A percentile compares a stretch with the other conserved stretches of the same genome.
Evolutionary conservation across 2,113 vertebrate species (phyloP).

Genomic region (Orthonyx spaldingii): DNA sequence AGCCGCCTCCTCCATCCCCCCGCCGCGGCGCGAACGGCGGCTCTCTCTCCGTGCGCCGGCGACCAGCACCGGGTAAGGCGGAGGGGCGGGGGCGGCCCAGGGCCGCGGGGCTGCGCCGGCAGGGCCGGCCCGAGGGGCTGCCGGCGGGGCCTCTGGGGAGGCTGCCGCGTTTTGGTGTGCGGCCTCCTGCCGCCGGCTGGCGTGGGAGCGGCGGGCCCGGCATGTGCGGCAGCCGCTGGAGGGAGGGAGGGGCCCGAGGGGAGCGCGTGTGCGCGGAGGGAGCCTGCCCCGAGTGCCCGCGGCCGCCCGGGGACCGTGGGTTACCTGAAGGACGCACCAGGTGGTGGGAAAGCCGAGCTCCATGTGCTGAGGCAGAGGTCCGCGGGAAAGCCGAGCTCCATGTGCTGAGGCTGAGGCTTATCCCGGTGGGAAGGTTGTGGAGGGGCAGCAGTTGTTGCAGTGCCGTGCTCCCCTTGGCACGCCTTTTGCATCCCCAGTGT

Average conservation of each 20-base stretch:
- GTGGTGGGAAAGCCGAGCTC: not conserved
- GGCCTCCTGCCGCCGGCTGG: not conserved
- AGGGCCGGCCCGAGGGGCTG: not conserved
- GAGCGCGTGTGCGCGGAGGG: fast-evolving
- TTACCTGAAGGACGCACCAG: fast-evolving
- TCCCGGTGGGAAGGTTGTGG: fast-evolving
- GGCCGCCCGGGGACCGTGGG: fast-evolving
- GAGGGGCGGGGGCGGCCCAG: not conserved
- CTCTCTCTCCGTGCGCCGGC: fast-evolving
- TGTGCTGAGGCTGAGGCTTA: not conserved
- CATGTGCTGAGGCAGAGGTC: not conserved
- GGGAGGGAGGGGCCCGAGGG: no score
- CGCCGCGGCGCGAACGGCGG: not conserved
- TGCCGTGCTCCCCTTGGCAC: fast-evolving
- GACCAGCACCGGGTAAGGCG: not conserved
- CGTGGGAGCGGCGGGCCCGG: not conserved
- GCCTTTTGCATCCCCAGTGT: not conserved
- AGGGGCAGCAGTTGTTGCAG: fast-evolving
- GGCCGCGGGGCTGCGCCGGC: no score
- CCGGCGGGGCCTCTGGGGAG: not conserved
- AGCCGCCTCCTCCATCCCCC: not conserved
- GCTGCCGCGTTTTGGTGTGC: no score
- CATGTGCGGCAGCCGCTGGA: not conserved
- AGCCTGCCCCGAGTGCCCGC: fast-evolving
- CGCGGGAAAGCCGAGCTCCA: not conserved